Evolutionary conservation across 2,113 vertebrate genomes (phyloP).

Genomic region (Apodemus sylvaticus): DNA sequence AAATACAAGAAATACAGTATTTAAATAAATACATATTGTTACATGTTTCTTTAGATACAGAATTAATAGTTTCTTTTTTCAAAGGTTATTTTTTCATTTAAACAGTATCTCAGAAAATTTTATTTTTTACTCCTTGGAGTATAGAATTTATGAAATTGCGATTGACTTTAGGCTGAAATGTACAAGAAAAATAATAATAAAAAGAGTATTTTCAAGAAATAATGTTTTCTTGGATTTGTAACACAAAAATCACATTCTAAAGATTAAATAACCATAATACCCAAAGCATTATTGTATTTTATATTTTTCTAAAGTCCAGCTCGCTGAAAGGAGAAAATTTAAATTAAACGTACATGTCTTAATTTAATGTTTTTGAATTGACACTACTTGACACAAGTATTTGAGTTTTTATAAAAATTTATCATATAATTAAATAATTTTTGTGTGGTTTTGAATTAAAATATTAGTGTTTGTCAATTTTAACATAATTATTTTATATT

Average conservation of each 20-base stretch:
- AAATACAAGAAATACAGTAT: neutral
- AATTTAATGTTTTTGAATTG: neutral
- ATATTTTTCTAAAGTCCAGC: neutral
- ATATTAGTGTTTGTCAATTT: neutral
- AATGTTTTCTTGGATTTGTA: neutral
- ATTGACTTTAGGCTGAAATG: neutral
- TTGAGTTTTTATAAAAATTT: neutral
- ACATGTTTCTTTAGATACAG: neutral
- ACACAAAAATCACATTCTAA: neutral
- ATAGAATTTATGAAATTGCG: constrained; percentile 9
- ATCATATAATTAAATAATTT: neutral
- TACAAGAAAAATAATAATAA: neutral
- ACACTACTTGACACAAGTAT: neutral
- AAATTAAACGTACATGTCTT: neutral
- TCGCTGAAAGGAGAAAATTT: neutral
- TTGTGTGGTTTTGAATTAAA: neutral
- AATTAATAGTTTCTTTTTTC: neutral
- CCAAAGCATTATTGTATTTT: neutral
- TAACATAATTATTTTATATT: neutral
- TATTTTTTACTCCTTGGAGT: neutral
- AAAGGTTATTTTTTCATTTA: neutral
- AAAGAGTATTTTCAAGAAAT: neutral
- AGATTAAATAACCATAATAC: neutral
- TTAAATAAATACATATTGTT: neutral
- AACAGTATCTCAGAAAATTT: neutral